Conservation (phyloP, 2,888 invertebrate genomes). For the Hirtodrosophila histrioides region DNA sequence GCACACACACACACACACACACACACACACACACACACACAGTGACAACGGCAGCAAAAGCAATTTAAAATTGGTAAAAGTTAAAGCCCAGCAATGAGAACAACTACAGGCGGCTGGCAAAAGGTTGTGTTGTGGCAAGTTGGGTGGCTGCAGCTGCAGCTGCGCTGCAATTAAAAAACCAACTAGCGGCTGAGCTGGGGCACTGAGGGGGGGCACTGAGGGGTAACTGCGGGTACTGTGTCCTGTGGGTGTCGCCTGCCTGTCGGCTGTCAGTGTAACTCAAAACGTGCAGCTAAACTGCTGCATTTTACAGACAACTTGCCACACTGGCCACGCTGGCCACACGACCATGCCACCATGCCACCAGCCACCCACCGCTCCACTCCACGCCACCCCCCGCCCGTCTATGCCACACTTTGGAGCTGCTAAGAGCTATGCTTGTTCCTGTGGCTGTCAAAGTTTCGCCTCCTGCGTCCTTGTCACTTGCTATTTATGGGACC, state of each 20-base stretch:
- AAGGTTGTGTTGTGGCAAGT: neutral
- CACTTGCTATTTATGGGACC: conserved; percentile 28
- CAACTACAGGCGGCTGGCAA: conserved; percentile 8
- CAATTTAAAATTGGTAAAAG: conserved; percentile 74
- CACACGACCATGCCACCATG: conserved; percentile 3
- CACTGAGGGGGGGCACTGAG: conserved; percentile 9
- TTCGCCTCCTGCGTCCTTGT: conserved; percentile 10
- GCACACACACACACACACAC: conserved; percentile 31
- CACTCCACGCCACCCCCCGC: neutral
- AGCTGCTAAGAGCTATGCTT: conserved; percentile 27
- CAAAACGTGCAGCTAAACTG: conserved; percentile 67
- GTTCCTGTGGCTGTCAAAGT: conserved; percentile 13
- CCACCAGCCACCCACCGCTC: neutral
- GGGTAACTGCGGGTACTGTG: no score
- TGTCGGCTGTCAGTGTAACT: conserved; percentile 51
- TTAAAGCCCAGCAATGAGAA: conserved; percentile 55
- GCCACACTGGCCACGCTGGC: conserved; percentile 33
- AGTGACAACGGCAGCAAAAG: conserved; percentile 27
- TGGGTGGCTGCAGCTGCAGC: conserved; percentile 45
- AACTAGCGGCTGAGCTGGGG: no score
- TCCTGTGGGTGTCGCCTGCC: conserved; percentile 30
- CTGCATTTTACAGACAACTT: conserved; percentile 55
- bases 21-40: conserved; percentile 27
- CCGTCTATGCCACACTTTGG: conserved; percentile 20
- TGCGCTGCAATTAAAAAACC: conserved; percentile 57